Base-by-base conservation (phyloP, 92 coral and sea anemone species). In the Scolanthus callimorphus region DNA sequence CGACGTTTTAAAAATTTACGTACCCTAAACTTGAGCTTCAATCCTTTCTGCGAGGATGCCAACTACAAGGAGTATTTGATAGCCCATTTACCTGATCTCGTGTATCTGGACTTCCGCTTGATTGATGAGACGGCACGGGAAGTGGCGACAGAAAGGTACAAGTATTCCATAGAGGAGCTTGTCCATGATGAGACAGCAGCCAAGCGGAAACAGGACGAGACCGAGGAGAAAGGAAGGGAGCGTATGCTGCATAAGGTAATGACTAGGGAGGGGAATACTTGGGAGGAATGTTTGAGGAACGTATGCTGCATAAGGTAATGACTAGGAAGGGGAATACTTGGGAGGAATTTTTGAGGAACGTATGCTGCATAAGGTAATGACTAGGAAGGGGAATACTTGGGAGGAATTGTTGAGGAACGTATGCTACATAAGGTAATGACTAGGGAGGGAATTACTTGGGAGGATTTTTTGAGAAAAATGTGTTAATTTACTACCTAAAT, bases 101-200 rank as follows among this genome's bases (percentile, higher is more conserved):
- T 92, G 41, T 92, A 92, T 80, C 67, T 92, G 56, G 98, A 92
- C 63, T 92, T 89, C 56, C 80, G 98, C 31, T 62, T 92, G 67
- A 82, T 92, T 23, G 98, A 92, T 41, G 90, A 79, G 64, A 57
- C 96, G 3, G 85, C 97, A n/a, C 80, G 94, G 8, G 96, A 92
- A 31, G 96, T 87, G 29, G 98, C 98, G 12, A 77, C 84, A 15
- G 98, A 92, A 43, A 90, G 74, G 39, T 92, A 92, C 58, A 88
- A 59, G 60, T 92, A 92, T 30, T 85, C 98, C n/a, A 89, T 92
- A 53, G 98, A 92, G 66, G 98, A 92, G 53, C 74, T 84, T 29
- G 88, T 92, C 17, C 98, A 92, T 63, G 88, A 92, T 61, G 98
- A 92, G 60, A 92, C 98, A 29, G 78, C 78, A 26, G 96, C 98